These are phyloP conservation scores for Mythimna lalbum DNA, from an alignment of 2,888 invertebrate genomes.

Conservation along the genomic window DNA sequence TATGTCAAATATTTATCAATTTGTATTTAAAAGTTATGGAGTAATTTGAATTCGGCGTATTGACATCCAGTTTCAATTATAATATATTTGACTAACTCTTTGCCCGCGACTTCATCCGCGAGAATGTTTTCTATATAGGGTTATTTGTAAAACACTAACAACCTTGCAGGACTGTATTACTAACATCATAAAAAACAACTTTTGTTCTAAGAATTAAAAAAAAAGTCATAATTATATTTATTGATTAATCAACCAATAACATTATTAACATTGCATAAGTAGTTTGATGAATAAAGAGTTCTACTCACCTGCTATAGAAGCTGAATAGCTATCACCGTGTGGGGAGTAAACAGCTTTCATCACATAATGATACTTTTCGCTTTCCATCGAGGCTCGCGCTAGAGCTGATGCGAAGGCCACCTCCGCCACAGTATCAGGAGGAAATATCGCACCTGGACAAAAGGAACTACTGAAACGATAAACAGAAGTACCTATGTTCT, in stretches of 20 bases:
- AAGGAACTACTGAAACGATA: not conserved
- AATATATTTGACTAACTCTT: too few relatives aligned
- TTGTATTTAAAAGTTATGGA: not conserved
- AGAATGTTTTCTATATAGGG: too few relatives aligned
- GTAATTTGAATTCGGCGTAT: not conserved
- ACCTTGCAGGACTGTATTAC: too few relatives aligned
- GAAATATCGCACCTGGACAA: conserved; percentile 82
- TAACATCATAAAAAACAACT: too few relatives aligned
- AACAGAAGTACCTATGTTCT: not conserved
- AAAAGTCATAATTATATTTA: too few relatives aligned
- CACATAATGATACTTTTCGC: conserved; percentile 79
- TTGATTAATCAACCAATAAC: too few relatives aligned
- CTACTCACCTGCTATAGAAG: conserved; percentile 83
- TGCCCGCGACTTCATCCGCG: too few relatives aligned
- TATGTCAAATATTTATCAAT: not conserved
- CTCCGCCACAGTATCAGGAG: conserved; percentile 82
- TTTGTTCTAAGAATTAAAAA: too few relatives aligned
- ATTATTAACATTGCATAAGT: too few relatives aligned
- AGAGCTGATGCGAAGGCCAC: conserved; percentile 84
- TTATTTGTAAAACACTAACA: too few relatives aligned
- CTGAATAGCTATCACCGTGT: conserved; percentile 83
- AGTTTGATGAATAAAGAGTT: not conserved
- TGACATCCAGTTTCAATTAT: not conserved
- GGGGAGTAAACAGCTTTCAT: conserved; percentile 79
- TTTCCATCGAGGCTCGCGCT: conserved; percentile 84